These are phyloP conservation scores for Pedetes capensis DNA, from an alignment of 2,113 vertebrate genomes.

Conservation along the genomic window DNA sequence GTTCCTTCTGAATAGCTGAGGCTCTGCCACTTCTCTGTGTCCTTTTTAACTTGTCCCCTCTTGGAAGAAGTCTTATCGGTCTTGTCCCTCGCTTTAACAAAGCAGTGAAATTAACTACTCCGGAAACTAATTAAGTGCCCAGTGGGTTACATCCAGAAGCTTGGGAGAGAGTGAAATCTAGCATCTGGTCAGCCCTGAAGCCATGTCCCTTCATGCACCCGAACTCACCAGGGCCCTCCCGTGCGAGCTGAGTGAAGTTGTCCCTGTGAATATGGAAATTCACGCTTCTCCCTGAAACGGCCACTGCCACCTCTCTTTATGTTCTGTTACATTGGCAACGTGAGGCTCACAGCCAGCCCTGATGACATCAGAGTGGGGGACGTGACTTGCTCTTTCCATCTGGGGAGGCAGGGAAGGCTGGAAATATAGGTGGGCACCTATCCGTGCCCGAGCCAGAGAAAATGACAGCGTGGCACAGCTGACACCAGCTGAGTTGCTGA, in stretches of 20 bases:
- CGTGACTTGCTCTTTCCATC: background rate
- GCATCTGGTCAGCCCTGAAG: background rate
- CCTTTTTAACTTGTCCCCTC: background rate
- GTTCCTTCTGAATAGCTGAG: background rate
- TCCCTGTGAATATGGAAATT: background rate
- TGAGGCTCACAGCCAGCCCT: background rate
- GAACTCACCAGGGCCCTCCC: background rate
- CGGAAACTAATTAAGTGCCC: background rate
- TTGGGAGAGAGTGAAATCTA: background rate
- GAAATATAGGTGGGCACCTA: rapidly evolving
- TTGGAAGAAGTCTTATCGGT: background rate
- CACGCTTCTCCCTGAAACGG: background rate
- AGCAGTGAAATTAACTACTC: background rate
- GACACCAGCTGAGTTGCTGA: rapidly evolving
- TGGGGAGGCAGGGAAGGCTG: background rate
- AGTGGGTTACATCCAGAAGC: background rate
- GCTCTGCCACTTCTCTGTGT: background rate
- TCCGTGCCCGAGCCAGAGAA: rapidly evolving
- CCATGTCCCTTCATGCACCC: background rate
- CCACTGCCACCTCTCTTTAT: rapidly evolving
- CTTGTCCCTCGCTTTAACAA: background rate
- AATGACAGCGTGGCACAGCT: background rate
- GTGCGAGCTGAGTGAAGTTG: background rate
- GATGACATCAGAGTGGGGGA: rapidly evolving
- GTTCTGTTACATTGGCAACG: rapidly evolving